Percentiles rank a stretch among this genome's conserved stretches.
phyloP scores from a whole-genome alignment of 2,888 invertebrate genomes.

The Pseudococcus longispinus region DNA sequence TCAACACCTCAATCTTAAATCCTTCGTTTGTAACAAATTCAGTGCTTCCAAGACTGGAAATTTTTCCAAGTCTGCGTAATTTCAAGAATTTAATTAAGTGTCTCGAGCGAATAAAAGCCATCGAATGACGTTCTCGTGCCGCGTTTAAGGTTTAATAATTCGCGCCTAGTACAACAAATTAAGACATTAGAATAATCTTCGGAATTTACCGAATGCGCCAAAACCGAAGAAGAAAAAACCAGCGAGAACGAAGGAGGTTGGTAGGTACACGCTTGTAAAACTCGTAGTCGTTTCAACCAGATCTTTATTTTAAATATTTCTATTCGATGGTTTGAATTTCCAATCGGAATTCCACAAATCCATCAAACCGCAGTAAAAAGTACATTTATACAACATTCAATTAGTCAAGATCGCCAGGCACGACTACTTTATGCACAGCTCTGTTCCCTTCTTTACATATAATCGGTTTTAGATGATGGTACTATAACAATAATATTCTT shows the following conservation, averaged over 20 bases:
- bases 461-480: background rate
- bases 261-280: background rate
- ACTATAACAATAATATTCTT: background rate
- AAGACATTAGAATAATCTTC: background rate
- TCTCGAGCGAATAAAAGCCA: background rate
- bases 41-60: constrained; percentile 36
- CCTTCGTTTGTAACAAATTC: constrained; percentile 43
- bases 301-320: background rate
- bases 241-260: background rate
- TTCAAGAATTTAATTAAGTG: background rate
- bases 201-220: background rate
- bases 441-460: background rate
- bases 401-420: constrained; percentile 20
- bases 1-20: constrained; percentile 55
- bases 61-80: background rate
- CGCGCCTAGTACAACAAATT: background rate
- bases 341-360: constrained; percentile 8
- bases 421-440: background rate
- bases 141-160: background rate
- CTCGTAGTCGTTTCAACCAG: background rate
- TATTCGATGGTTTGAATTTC: background rate
- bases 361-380: constrained; percentile 16
- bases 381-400: constrained; percentile 14
- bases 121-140: background rate
- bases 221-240: background rate